These are phyloP conservation scores for Blastobasis adustella DNA, from an alignment of 2,888 invertebrate genomes.

Conservation along the genomic window DNA sequence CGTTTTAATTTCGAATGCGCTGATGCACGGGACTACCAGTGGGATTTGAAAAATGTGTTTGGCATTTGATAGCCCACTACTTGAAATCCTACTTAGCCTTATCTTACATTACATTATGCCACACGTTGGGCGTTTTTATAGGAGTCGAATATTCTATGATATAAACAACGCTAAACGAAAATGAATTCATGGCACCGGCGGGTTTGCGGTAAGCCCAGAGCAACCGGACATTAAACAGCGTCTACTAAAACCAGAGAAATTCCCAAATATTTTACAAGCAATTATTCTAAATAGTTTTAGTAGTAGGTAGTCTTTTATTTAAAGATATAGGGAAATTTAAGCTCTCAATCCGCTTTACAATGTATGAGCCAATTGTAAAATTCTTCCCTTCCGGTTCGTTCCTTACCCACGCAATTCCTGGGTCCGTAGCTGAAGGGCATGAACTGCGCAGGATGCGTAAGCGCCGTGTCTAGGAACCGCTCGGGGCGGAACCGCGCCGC, in stretches of 20 bases:
- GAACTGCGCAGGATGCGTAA: slow-evolving; percentile 27
- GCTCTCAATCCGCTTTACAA: not conserved
- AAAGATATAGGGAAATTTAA: not conserved
- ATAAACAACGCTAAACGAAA: too few species aligned
- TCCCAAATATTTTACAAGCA: not conserved
- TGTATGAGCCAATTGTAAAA: not conserved
- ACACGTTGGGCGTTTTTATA: too few species aligned
- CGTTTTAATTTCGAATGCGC: too few species aligned
- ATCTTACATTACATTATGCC: too few species aligned
- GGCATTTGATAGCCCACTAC: too few species aligned
- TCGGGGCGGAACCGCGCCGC: slow-evolving; percentile 41
- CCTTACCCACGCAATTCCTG: slow-evolving; percentile 36
- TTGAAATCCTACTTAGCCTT: too few species aligned
- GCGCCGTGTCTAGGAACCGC: slow-evolving; percentile 29
- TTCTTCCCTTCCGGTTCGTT: not conserved
- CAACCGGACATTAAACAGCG: too few species aligned
- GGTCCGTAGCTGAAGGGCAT: slow-evolving; percentile 34
- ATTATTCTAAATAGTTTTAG: not conserved
- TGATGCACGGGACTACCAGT: too few species aligned
- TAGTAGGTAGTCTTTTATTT: not conserved
- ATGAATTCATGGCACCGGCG: too few species aligned
- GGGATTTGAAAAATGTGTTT: too few species aligned
- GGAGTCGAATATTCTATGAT: too few species aligned
- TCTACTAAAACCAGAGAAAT: not conserved
- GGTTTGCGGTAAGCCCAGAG: too few species aligned